phyloP scores from a whole-genome alignment of 1,140 invertebrate species.

The Glossosoma conforme region DNA sequence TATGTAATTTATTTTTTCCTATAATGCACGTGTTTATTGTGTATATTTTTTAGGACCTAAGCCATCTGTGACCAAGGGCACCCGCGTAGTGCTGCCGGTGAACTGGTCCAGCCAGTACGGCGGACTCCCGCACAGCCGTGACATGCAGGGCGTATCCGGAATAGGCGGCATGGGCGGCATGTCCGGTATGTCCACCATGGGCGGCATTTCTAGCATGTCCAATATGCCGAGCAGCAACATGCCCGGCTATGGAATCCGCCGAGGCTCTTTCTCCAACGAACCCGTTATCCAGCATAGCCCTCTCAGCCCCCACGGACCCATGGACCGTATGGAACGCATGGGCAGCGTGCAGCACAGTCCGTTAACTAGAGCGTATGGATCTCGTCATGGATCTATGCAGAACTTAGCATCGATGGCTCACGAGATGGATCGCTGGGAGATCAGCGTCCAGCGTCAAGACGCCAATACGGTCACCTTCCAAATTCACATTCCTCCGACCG shows the following conservation, averaged over 20 bases:
- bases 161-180: conserved; percentile 22
- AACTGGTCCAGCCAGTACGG: conserved; percentile 45
- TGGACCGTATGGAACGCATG: conserved; percentile 43
- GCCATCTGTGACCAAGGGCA: conserved; percentile 59
- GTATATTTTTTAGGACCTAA: conserved; percentile 55
- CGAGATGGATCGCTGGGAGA: conserved; percentile 57
- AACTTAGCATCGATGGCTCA: conserved; percentile 47
- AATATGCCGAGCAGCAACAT: conserved; percentile 41
- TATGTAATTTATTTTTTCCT: too few relatives aligned
- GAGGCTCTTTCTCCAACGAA: conserved; percentile 47
- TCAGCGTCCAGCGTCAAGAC: conserved; percentile 54
- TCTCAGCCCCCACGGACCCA: conserved; percentile 43
- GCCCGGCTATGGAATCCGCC: conserved; percentile 39
- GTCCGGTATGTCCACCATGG: conserved; percentile 38
- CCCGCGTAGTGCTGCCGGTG: conserved; percentile 55
- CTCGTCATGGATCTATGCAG: conserved; percentile 44
- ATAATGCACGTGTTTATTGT: too few relatives aligned
- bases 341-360: conserved; percentile 40
- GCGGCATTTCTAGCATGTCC: conserved; percentile 37
- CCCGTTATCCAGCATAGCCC: conserved; percentile 45
- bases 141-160: conserved; percentile 36
- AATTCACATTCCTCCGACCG: conserved; percentile 56
- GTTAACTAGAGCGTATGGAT: conserved; percentile 38
- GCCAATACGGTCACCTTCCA: conserved; percentile 57
- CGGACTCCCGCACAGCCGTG: conserved; percentile 43